phyloP scores from a whole-genome alignment of 2,113 vertebrate genomes.

The Lophochroa leadbeateri region DNA sequence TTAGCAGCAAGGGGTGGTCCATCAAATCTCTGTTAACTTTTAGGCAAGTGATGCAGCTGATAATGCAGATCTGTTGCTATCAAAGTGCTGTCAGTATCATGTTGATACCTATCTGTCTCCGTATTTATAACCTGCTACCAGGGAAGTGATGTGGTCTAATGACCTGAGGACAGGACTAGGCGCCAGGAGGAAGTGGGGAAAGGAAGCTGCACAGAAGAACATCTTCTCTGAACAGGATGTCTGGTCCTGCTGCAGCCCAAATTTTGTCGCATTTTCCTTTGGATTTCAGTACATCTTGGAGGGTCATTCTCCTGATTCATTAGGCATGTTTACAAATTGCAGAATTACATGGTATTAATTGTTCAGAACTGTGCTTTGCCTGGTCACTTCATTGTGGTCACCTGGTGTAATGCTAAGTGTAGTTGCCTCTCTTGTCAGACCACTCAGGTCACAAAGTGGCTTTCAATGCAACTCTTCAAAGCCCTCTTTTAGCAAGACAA shows the following conservation, averaged over 20 bases:
- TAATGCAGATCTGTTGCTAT: neutral
- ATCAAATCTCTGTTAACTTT: neutral
- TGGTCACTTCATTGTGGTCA: neutral
- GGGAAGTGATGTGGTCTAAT: slow-evolving; percentile 45
- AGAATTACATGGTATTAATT: neutral
- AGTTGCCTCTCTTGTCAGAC: neutral
- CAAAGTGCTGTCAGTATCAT: neutral
- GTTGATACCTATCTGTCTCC: slow-evolving; percentile 14
- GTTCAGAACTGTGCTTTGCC: neutral
- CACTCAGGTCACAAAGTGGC: neutral
- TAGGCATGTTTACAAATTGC: neutral
- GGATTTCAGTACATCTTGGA: slow-evolving; percentile 42
- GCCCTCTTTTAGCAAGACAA: neutral
- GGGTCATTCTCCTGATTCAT: neutral
- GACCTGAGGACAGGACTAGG: slow-evolving; percentile 41
- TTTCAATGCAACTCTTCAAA: neutral
- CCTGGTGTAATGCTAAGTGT: neutral
- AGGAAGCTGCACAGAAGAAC: slow-evolving; percentile 62
- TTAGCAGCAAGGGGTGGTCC: neutral
- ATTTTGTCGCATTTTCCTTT: slow-evolving; percentile 39
- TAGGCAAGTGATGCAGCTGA: neutral
- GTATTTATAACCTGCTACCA: slow-evolving; percentile 58
- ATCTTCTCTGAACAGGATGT: slow-evolving; percentile 64
- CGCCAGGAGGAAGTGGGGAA: slow-evolving; percentile 64
- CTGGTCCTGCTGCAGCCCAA: slow-evolving; percentile 44